Conservation (phyloP, 2,888 invertebrate genomes). For the Chrysotoxum bicinctum region DNA sequence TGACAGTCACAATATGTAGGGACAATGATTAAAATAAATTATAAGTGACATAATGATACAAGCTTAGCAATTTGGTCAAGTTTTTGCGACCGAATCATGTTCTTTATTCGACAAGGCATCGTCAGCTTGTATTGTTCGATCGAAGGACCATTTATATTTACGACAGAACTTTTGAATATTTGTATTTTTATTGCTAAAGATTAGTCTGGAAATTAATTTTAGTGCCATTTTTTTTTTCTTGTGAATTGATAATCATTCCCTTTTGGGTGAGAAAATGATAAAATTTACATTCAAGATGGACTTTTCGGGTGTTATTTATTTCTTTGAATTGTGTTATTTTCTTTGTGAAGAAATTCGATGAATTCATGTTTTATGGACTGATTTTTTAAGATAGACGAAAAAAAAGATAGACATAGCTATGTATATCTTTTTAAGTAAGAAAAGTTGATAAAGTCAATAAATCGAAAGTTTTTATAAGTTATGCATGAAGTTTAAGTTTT, state of each 20-base stretch:
- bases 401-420: no score
- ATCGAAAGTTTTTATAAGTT: background rate
- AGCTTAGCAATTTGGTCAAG: background rate
- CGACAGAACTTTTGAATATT: background rate
- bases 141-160: background rate
- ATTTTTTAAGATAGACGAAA: background rate
- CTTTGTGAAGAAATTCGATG: background rate
- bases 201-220: conserved; percentile 9
- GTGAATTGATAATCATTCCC: background rate
- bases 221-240: background rate
- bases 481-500: no score
- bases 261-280: background rate
- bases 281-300: conserved; percentile 1
- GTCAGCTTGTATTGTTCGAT: background rate
- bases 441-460: background rate
- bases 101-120: background rate
- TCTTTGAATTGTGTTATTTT: background rate
- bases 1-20: no score
- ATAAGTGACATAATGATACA: no score
- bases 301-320: conserved; percentile 2
- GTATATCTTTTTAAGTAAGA: no score
- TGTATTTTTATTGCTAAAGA: conserved; percentile 1
- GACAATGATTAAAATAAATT: no score
- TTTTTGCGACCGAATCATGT: background rate
- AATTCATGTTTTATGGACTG: background rate